These are phyloP conservation scores for Urocyon cinereoargenteus DNA, from an alignment of 2,797 vertebrate genomes.

Conservation along the genomic window DNA sequence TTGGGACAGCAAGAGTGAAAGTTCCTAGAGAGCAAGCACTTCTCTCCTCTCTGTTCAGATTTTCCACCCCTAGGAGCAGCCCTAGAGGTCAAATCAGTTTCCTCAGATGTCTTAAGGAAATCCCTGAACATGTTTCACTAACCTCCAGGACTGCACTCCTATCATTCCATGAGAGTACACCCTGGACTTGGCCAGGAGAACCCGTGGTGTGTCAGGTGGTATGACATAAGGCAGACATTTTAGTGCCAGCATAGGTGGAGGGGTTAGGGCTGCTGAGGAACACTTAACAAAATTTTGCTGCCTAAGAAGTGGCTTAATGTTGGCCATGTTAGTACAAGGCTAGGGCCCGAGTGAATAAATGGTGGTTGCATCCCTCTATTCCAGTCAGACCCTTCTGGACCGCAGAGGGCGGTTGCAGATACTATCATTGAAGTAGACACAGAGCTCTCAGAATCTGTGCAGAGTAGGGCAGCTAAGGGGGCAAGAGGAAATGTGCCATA, in stretches of 20 bases:
- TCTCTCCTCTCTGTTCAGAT: constrained; percentile 1
- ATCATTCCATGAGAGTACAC: background rate
- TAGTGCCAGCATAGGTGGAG: background rate
- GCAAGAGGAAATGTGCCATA: background rate
- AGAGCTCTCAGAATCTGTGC: constrained; percentile 31
- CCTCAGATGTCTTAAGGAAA: background rate
- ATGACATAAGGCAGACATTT: background rate
- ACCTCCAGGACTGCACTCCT: background rate
- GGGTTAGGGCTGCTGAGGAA: background rate
- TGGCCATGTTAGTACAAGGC: background rate
- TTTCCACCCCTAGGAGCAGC: background rate
- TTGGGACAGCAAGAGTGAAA: constrained; percentile 22
- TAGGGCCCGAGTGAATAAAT: background rate
- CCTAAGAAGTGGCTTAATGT: constrained; percentile 24
- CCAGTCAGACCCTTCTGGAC: constrained; percentile 4
- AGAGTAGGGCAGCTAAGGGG: background rate
- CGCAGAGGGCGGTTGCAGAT: background rate
- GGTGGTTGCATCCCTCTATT: background rate
- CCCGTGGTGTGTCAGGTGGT: background rate
- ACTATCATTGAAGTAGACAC: background rate
- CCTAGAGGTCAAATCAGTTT: background rate
- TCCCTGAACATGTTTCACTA: background rate
- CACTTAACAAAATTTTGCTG: background rate
- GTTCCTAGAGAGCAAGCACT: background rate
- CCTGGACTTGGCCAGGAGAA: background rate